Evolutionary conservation across 2,888 invertebrate species (phyloP).

Genomic region (Cinara cedri): DNA sequence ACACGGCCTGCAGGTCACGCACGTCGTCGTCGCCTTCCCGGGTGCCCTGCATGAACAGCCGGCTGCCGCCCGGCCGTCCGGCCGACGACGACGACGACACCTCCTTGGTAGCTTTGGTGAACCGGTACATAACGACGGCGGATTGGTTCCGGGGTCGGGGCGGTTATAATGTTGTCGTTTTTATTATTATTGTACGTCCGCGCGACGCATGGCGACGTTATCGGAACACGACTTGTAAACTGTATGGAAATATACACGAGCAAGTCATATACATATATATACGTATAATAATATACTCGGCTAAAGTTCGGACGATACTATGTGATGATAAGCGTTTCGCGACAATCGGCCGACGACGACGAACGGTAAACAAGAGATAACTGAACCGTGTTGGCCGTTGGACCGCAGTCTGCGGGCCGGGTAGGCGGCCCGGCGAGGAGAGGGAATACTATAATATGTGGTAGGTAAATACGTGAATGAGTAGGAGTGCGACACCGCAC

Average conservation of each 20-base stretch:
- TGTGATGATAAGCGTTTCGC: not conserved
- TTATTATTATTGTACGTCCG: not conserved
- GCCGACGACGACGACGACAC: constrained; percentile 58
- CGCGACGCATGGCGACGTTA: not conserved
- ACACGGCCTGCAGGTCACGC: constrained; percentile 75
- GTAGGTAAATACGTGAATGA: constrained; percentile 34
- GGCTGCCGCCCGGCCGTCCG: constrained; percentile 61
- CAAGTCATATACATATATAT: too few relatives aligned
- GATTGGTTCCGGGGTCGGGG: not conserved
- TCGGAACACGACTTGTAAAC: not conserved
- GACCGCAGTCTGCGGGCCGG: not conserved
- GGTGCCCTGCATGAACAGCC: constrained; percentile 79
- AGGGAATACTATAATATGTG: constrained; percentile 16
- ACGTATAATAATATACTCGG: not conserved
- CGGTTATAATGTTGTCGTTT: too few relatives aligned
- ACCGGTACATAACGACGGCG: constrained; percentile 37
- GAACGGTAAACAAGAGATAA: constrained; percentile 42
- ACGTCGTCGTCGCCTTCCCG: constrained; percentile 64
- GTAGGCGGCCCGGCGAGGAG: constrained; percentile 25
- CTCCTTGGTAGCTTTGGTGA: constrained; percentile 51
- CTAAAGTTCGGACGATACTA: not conserved
- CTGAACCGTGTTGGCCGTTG: constrained; percentile 47
- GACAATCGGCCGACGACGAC: not conserved
- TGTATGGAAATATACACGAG: not conserved
- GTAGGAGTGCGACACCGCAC: constrained; percentile 40